Evolutionary conservation across 1,140 invertebrate genomes (phyloP), one percentile per base, ranked within the genome.

Genomic region (Brachionus sp.): DNA sequence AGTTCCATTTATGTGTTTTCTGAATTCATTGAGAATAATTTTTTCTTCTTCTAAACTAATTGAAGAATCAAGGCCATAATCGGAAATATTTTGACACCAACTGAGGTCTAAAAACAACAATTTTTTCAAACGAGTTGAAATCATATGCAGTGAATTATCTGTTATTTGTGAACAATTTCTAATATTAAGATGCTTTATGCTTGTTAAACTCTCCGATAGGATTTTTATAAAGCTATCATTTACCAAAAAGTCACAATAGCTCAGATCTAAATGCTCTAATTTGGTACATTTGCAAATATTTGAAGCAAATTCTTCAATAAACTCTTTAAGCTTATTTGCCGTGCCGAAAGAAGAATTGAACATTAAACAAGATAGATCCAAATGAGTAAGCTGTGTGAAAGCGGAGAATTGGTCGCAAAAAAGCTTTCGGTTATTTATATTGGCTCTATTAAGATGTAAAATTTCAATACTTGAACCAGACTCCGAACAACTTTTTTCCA

Each of bases 161-260:
- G 77, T 80, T 39, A 80, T 64, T 66, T 80, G 29, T 6, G 46
- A 37, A 80, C 77, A 80, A 66, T 80, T 80, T 66, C 37, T 80
- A 7, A 80, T 19, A 37, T 66, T 42, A 12, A 80, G 42, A 80
- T 62, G 25, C 19, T 66, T 80, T 37, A 80, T 10, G 12, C 57
- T 80, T 16, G 1, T 62, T 7, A 80, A 62, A 29, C 57, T 80
- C 5, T 44, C 57, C 9, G 77, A 57, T 66, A 50, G 37, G 9
- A 57, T 80, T 39, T 37, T 66, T 0, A 80, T 44, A 66, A 80
- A 80, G 25, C 16, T 37, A 37, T 80, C 77, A 25, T 57, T 80
- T 10, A 80, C 50, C 23, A 80, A 29, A 57, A 80, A 80, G 35
- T 80, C 77, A 44, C 77, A 80, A 44, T 80, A 80, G 50, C 77